Evolutionary conservation across 2,888 invertebrate genomes (phyloP).

Genomic region (Axea sp.): DNA sequence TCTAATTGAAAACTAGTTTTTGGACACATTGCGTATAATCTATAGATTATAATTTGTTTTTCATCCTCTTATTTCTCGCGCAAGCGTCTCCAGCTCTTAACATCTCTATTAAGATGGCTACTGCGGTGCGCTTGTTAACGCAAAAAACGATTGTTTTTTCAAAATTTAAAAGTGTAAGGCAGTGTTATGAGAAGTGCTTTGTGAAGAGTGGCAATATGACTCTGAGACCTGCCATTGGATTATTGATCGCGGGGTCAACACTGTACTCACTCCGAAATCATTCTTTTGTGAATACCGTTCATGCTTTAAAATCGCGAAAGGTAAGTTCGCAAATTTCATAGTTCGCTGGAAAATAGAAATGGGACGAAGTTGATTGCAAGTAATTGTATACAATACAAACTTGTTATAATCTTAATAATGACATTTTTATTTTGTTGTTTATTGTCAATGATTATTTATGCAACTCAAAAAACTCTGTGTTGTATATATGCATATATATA

Average conservation of each 20-base stretch:
- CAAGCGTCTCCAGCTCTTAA: constrained; percentile 42
- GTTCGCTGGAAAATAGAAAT: no score
- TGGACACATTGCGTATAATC: constrained; percentile 39
- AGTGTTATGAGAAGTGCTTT: constrained; percentile 2
- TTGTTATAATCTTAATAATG: no score
- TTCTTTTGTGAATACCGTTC: constrained; percentile 12
- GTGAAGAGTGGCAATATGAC: not conserved
- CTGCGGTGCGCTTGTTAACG: constrained; percentile 30
- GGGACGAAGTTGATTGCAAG: no score
- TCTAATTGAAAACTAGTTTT: constrained; percentile 32
- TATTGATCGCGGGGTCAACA: constrained; percentile 55
- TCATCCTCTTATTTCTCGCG: constrained; percentile 34
- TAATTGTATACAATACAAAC: no score
- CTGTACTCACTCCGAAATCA: constrained; percentile 27
- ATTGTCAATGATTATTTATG: no score
- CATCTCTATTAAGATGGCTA: constrained; percentile 43
- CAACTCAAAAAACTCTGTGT: no score
- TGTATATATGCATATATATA: no score
- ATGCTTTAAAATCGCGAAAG: constrained; percentile 41
- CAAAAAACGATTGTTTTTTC: constrained; percentile 20
- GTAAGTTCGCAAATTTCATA: constrained; percentile 26
- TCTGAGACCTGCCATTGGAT: constrained; percentile 30
- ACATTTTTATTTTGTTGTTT: no score
- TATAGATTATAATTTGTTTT: constrained; percentile 56
- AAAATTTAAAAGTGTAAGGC: constrained; percentile 17